Evolutionary conservation across 2,888 invertebrate genomes (phyloP).

Genomic region (Nymphalis urticae): DNA sequence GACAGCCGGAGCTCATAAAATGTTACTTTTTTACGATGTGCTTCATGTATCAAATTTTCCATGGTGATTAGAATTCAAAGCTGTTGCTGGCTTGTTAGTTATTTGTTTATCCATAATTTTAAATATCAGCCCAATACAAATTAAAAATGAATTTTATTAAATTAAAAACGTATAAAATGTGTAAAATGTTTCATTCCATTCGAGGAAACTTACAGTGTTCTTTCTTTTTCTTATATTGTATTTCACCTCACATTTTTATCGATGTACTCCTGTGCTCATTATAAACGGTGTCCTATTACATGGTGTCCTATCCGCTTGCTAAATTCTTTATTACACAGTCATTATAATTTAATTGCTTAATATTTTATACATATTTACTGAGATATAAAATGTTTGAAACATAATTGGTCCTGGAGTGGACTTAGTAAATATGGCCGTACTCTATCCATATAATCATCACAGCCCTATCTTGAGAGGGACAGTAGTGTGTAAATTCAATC

Average conservation of each 20-base stretch:
- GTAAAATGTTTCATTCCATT: no score
- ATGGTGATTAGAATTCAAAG: conserved; percentile 23
- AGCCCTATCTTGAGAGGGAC: conserved; percentile 18
- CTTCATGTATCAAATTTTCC: conserved; percentile 26
- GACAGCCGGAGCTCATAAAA: conserved; percentile 26
- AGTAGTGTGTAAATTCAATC: conserved; percentile 25
- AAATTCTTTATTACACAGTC: no score
- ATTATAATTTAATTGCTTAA: no score
- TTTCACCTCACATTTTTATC: no score
- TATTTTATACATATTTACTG: no score
- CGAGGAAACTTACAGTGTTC: no score
- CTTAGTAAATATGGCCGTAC: neutral
- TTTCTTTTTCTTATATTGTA: no score
- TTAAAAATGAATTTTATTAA: neutral
- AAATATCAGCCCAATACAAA: neutral
- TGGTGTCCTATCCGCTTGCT: no score
- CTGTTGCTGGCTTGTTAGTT: conserved; percentile 8
- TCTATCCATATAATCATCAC: conserved; percentile 4
- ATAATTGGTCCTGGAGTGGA: neutral
- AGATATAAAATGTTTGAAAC: neutral
- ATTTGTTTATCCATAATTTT: conserved; percentile 4
- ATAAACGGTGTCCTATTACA: no score
- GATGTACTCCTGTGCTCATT: no score
- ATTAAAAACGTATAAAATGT: no score
- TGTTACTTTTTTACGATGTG: conserved; percentile 27